Conservation (phyloP, 1,140 invertebrate genomes). For the Pseudomyrmex sp. region DNA sequence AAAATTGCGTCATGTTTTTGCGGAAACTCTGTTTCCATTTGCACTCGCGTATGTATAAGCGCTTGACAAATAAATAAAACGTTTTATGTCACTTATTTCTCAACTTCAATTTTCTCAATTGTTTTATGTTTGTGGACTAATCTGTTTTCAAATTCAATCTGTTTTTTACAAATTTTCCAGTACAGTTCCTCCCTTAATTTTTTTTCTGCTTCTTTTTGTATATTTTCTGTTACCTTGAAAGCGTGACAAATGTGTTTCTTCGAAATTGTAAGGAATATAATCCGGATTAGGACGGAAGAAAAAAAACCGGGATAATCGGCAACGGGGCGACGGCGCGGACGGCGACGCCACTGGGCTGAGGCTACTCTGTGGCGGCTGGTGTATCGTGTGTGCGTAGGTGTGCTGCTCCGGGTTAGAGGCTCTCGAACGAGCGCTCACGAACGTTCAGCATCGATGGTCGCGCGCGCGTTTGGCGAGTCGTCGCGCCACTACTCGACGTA, state of each 20-base stretch:
- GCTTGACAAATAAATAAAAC: not conserved
- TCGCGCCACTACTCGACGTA: constrained; percentile 15
- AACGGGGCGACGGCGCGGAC: constrained; percentile 25
- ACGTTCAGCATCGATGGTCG: constrained; percentile 13
- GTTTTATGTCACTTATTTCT: not conserved
- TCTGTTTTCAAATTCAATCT: too few species aligned
- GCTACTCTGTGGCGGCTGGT: constrained; percentile 40
- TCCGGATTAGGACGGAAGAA: not conserved
- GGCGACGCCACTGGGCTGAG: constrained; percentile 57
- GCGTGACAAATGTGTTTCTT: too few species aligned
- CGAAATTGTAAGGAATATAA: too few species aligned
- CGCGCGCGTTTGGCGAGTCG: constrained; percentile 17
- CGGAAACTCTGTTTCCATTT: not conserved
- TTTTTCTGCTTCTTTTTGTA: too few species aligned
- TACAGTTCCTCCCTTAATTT: too few species aligned
- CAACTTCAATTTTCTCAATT: not conserved
- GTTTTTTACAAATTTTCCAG: too few species aligned
- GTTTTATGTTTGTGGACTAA: too few species aligned
- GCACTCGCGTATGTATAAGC: not conserved
- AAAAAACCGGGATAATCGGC: not conserved
- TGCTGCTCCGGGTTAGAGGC: constrained; percentile 66
- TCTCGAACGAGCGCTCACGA: constrained; percentile 21
- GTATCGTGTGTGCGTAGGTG: constrained; percentile 63
- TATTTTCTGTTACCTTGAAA: too few species aligned
- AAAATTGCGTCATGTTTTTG: not conserved